Conservation (phyloP, 2,797 vertebrate species). For the Falco rusticolus region DNA sequence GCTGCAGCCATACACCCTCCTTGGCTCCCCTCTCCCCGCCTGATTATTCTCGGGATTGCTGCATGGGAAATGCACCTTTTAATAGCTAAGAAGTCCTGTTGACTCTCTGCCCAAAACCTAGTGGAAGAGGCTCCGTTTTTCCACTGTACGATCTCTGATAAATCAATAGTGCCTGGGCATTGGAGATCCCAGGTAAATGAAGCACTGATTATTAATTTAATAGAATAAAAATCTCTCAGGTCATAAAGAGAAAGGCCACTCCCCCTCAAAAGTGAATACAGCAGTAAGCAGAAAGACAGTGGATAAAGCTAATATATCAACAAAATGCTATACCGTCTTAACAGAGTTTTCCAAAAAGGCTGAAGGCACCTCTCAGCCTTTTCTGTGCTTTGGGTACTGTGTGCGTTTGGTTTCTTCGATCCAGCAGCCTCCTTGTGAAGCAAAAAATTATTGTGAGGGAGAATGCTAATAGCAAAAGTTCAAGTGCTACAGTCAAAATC, state of each 20-base stretch:
- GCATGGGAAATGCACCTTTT: not conserved
- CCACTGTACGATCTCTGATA: not conserved
- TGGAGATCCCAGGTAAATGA: not conserved
- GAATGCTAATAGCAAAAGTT: not conserved
- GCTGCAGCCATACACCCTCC: not conserved
- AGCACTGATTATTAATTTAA: conserved; percentile 54
- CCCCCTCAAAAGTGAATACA: not conserved
- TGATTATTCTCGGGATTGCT: not conserved
- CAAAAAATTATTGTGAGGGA: not conserved
- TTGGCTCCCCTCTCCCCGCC: not conserved
- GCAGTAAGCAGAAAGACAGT: not conserved
- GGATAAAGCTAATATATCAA: not conserved
- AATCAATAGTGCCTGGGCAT: conserved; percentile 54
- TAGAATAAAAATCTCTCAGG: conserved; percentile 19
- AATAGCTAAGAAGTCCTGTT: conserved; percentile 1
- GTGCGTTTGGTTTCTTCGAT: not conserved
- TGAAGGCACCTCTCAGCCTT: not conserved
- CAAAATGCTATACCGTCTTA: not conserved
- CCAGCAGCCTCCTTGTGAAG: not conserved
- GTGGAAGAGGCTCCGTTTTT: not conserved
- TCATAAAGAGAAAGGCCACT: not conserved
- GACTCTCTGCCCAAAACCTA: not conserved
- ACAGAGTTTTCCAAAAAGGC: not conserved
- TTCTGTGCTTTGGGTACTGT: not conserved
- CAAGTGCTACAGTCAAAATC: not conserved